Conservation (phyloP, 2,113 vertebrate genomes). For the Maccullochella peelii region DNA sequence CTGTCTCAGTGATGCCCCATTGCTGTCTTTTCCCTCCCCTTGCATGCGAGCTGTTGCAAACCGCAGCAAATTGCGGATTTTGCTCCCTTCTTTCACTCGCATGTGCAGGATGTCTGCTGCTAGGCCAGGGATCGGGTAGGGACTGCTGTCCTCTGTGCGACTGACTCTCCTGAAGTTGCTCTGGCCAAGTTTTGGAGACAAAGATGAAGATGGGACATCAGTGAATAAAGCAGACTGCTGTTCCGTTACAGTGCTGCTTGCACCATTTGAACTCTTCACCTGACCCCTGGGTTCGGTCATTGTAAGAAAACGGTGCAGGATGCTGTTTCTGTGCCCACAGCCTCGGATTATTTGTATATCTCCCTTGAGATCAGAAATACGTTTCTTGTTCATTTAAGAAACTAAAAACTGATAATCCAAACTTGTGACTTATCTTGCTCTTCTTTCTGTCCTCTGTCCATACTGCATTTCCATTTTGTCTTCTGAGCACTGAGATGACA, state of each 20-base stretch:
- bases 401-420: constrained; percentile 50
- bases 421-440: constrained; percentile 53
- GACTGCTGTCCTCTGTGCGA: constrained; percentile 82
- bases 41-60: constrained; percentile 90
- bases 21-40: constrained; percentile 40
- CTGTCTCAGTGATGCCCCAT: constrained; percentile 80
- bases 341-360: constrained; percentile 24
- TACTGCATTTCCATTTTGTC: constrained; percentile 34
- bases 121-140: constrained; percentile 86
- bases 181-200: constrained; percentile 67
- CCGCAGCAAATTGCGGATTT: constrained; percentile 92
- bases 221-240: constrained; percentile 21
- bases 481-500: constrained; percentile 44
- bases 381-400: constrained; percentile 30
- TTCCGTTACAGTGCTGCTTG: constrained; percentile 50
- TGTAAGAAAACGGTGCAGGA: constrained; percentile 5
- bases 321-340: constrained; percentile 25
- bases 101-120: constrained; percentile 87
- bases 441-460: constrained; percentile 30
- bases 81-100: constrained; percentile 94
- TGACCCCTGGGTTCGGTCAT: constrained; percentile 46
- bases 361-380: constrained; percentile 19
- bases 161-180: constrained; percentile 89
- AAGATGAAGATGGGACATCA: constrained; percentile 16
- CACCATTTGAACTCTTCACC: constrained; percentile 35